Percentiles rank a stretch among this genome's conserved stretches.
Evolutionary conservation across 1,140 invertebrate genomes (phyloP).

Genomic region (Drosophila parvula): DNA sequence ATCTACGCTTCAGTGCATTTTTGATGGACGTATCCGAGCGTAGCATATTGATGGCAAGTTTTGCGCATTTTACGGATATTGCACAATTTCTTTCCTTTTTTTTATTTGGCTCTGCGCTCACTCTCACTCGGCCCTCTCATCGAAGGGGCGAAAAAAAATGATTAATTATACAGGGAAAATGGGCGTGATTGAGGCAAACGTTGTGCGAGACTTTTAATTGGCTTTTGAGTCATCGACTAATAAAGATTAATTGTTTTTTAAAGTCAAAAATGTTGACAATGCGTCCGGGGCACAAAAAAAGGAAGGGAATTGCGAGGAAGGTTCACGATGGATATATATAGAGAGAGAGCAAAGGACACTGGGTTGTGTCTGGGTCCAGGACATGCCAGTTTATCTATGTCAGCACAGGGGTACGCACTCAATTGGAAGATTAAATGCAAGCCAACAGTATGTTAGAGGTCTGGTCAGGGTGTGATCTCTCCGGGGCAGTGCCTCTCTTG

Average conservation of each 20-base stretch:
- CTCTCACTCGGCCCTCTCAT: conserved; percentile 4
- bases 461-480: conserved; percentile 28
- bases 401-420: conserved; percentile 74
- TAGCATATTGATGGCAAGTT: conserved; percentile 83
- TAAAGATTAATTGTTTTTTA: conserved; percentile 83
- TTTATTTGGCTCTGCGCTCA: conserved; percentile 20
- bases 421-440: conserved; percentile 83
- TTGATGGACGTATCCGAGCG: conserved; percentile 82
- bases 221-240: conserved; percentile 81
- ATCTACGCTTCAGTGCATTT: conserved; percentile 81
- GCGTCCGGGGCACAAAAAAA: conserved; percentile 5
- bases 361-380: conserved; percentile 43
- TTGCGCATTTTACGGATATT: conserved; percentile 82
- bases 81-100: conserved; percentile 68
- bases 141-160: conserved; percentile 61
- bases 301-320: neutral
- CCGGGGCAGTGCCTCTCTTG: conserved; percentile 10
- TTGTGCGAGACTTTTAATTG: conserved; percentile 77
- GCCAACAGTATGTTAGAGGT: conserved; percentile 31
- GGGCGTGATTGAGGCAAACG: conserved; percentile 68
- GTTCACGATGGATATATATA: conserved; percentile 4
- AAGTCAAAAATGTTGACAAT: conserved; percentile 75
- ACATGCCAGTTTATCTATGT: conserved; percentile 80
- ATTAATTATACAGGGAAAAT: conserved; percentile 69
- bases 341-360: conserved; percentile 33